A percentile compares a stretch with the other conserved stretches of the same genome.
phyloP scores from a whole-genome alignment of 1,140 invertebrate genomes.

The Heliconius hewitsoni region DNA sequence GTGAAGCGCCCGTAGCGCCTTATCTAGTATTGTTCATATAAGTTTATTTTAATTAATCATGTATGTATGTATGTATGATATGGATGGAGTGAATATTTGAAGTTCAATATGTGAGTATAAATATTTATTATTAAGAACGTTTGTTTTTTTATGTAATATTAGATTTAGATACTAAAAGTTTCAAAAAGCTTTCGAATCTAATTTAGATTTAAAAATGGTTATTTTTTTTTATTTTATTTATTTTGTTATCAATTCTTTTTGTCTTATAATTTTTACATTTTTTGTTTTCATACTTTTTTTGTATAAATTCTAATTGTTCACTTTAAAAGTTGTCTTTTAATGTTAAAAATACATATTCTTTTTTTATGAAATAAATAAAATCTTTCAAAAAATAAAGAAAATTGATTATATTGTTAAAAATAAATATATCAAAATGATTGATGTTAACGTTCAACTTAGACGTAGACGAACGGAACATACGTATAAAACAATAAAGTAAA shows the following conservation, averaged over 20 bases:
- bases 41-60: background rate
- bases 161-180: no score
- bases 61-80: background rate
- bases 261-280: no score
- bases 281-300: no score
- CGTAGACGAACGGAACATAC: background rate
- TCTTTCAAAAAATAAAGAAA: no score
- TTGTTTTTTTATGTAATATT: background rate
- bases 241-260: no score
- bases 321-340: background rate
- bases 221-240: no score
- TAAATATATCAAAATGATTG: background rate
- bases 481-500: background rate
- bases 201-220: no score
- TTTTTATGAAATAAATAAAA: background rate
- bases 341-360: background rate
- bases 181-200: no score
- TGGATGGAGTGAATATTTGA: background rate
- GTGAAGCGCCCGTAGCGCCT: background rate
- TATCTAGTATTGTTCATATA: background rate
- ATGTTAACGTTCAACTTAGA: background rate
- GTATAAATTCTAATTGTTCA: no score
- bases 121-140: background rate
- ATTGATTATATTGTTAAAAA: no score
- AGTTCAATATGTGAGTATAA: background rate